Evolutionary conservation across 2,113 vertebrate genomes (phyloP).

Genomic region (Triplophysa siluroides): DNA sequence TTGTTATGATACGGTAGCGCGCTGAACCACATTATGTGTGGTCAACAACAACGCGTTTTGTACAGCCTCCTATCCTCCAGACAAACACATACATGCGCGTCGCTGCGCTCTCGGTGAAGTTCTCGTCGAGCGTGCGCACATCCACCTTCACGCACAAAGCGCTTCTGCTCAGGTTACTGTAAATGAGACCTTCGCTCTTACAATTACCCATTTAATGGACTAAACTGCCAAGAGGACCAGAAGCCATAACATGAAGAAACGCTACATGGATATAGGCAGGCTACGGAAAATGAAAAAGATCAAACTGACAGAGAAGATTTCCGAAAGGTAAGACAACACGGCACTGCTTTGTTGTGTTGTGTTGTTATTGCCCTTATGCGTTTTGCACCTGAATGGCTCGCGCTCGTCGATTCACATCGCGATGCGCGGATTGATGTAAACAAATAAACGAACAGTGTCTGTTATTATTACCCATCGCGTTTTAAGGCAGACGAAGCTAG

Average conservation of each 20-base stretch:
- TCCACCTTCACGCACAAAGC: conserved; percentile 46
- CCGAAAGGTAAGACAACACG: conserved; percentile 70
- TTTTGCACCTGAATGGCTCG: conserved; percentile 23
- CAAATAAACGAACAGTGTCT: conserved; percentile 7
- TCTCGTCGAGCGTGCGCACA: conserved; percentile 26
- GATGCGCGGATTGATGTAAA: conserved; percentile 14
- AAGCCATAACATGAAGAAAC: conserved; percentile 79
- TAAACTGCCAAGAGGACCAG: conserved; percentile 23
- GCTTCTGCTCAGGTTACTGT: conserved; percentile 43
- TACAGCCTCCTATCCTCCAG: neutral
- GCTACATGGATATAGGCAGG: conserved; percentile 76
- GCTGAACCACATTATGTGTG: neutral
- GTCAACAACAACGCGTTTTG: neutral
- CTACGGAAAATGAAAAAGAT: conserved; percentile 78
- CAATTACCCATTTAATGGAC: conserved; percentile 34
- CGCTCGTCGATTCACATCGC: neutral
- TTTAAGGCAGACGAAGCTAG: neutral
- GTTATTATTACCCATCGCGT: neutral
- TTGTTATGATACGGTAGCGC: too few species aligned
- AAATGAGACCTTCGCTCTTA: conserved; percentile 39
- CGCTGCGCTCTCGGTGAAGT: conserved; percentile 17
- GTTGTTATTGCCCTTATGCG: conserved; percentile 27
- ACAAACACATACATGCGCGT: conserved; percentile 6
- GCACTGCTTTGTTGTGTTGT: conserved; percentile 33
- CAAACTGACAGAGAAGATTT: conserved; percentile 76